These are phyloP conservation scores for Macrosoma leucophasiata DNA, from an alignment of 2,888 invertebrate species.

Conservation along the genomic window DNA sequence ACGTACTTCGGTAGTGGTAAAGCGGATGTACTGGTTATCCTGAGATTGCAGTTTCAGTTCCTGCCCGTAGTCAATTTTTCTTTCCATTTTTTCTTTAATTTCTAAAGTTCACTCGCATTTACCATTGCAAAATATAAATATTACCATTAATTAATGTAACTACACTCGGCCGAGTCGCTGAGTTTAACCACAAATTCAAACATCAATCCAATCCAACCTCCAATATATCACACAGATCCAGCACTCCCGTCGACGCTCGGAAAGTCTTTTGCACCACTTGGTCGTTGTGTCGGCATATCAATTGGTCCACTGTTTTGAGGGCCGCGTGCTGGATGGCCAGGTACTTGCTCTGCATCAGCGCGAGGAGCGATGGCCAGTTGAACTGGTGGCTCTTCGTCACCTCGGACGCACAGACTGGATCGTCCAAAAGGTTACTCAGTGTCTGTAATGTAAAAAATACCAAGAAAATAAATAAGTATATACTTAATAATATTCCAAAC, in stretches of 20 bases:
- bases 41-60: no score
- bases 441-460: no score
- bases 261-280: conserved; percentile 66
- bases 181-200: no score
- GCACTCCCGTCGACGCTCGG: conserved; percentile 61
- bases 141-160: no score
- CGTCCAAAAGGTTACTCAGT: conserved; percentile 67
- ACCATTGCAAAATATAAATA: no score
- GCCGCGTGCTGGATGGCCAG: conserved; percentile 68
- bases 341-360: conserved; percentile 64
- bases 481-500: no score
- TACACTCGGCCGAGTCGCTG: no score
- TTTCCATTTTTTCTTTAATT: no score
- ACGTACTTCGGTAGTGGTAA: neutral
- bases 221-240: conserved; percentile 65
- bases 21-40: no score
- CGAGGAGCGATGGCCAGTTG: conserved; percentile 60
- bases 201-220: conserved; percentile 62
- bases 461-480: no score
- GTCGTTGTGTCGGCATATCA: conserved; percentile 64
- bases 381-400: conserved; percentile 69
- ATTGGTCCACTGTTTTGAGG: conserved; percentile 57
- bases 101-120: no score
- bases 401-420: conserved; percentile 58
- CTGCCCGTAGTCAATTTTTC: no score